Percentiles rank a stretch among this genome's conserved stretches.
phyloP scores from a whole-genome alignment of 2,113 vertebrate genomes.

The Equus quagga region DNA sequence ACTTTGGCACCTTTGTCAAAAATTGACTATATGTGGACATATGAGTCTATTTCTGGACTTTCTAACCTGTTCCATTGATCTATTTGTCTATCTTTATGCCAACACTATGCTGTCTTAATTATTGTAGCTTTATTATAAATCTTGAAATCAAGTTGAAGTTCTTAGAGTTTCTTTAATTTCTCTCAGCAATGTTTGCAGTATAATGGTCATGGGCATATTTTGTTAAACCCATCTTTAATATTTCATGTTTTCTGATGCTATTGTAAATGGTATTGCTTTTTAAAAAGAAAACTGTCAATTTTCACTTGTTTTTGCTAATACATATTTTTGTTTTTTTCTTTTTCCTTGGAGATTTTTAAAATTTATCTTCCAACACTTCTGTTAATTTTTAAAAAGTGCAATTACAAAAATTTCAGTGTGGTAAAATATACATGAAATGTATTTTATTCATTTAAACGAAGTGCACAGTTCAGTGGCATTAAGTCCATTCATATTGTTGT shows the following conservation, averaged over 20 bases:
- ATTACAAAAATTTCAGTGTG: background rate
- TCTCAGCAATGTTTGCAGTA: background rate
- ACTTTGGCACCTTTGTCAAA: background rate
- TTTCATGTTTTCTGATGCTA: constrained; percentile 19
- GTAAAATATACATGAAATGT: background rate
- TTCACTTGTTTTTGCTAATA: constrained; percentile 23
- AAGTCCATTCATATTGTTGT: background rate
- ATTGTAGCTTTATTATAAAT: background rate
- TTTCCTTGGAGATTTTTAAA: background rate
- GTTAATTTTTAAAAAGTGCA: background rate
- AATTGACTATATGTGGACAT: background rate
- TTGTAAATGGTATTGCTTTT: constrained; percentile 25
- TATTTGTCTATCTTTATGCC: background rate
- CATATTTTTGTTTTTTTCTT: background rate
- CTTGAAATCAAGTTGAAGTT: constrained; percentile 23
- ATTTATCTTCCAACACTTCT: background rate
- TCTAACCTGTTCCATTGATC: background rate
- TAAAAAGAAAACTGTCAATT: background rate
- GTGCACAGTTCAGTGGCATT: background rate
- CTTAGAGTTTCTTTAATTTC: constrained; percentile 31
- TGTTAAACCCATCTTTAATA: background rate
- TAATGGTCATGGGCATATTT: background rate
- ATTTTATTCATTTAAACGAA: constrained; percentile 27
- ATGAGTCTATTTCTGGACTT: background rate
- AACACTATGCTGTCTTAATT: background rate